These are phyloP conservation scores for Bostrychus sinensis DNA, from an alignment of 2,113 vertebrate genomes.

Conservation along the genomic window DNA sequence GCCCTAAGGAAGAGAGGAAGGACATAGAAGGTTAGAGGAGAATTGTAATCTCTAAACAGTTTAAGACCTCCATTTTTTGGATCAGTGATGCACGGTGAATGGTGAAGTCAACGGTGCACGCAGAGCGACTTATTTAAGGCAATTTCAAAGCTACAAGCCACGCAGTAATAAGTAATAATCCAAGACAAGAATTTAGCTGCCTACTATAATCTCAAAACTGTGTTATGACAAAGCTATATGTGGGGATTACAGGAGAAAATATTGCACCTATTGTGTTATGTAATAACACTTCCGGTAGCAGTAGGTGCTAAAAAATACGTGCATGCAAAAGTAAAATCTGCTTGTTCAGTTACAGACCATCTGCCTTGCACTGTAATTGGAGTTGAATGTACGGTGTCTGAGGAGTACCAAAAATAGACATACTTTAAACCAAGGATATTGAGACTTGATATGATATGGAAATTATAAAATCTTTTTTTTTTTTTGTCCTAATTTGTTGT, in stretches of 20 bases:
- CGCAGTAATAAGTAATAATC: conserved; percentile 3
- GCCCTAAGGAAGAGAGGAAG: conserved; percentile 79
- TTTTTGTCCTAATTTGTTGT: too few relatives aligned
- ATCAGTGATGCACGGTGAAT: conserved; percentile 28
- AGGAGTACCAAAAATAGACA: background rate
- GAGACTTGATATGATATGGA: too few relatives aligned
- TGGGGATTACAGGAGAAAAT: conserved; percentile 5
- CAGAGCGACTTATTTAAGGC: conserved; percentile 36
- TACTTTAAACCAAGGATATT: background rate
- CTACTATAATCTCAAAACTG: conserved; percentile 2
- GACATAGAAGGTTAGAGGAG: conserved; percentile 24
- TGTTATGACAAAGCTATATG: background rate
- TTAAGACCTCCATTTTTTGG: conserved; percentile 37
- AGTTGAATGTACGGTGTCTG: background rate
- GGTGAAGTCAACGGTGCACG: conserved; percentile 40
- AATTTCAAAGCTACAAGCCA: conserved; percentile 22
- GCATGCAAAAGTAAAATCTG: background rate
- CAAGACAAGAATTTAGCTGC: background rate
- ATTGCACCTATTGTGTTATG: conserved; percentile 7
- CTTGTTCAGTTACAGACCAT: conserved; percentile 7
- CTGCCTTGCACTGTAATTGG: background rate
- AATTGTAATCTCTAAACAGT: conserved; percentile 9
- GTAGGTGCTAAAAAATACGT: background rate
- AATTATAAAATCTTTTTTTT: too few relatives aligned
- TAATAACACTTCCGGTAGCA: background rate